These are phyloP conservation scores for Cryptomyrus ogoouensis DNA, from an alignment of 2,113 vertebrate species.

Conservation along the genomic window DNA sequence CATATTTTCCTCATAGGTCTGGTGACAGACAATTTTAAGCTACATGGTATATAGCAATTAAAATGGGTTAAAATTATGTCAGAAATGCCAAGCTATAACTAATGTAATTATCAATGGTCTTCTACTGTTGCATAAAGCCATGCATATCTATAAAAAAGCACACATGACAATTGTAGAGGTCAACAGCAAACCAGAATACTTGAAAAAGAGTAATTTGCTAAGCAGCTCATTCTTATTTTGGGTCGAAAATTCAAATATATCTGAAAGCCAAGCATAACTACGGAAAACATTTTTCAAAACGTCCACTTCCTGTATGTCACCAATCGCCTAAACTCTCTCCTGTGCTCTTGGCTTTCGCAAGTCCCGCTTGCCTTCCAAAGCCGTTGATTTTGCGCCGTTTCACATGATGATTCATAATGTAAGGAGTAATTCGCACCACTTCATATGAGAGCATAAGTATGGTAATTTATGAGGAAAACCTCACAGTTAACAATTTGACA, in stretches of 20 bases:
- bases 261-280: neutral
- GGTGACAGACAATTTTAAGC: neutral
- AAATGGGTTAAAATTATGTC: neutral
- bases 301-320: neutral
- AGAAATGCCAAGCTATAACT: neutral
- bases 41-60: neutral
- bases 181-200: neutral
- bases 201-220: neutral
- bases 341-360: neutral
- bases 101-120: neutral
- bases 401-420: neutral
- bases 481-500: constrained; percentile 1
- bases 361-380: neutral
- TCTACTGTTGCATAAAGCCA: neutral
- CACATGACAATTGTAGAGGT: neutral
- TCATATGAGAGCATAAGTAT: constrained; percentile 3
- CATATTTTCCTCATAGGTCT: neutral
- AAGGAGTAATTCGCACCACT: neutral
- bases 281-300: neutral
- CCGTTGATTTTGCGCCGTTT: neutral
- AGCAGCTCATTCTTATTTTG: neutral
- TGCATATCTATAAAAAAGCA: neutral
- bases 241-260: neutral
- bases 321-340: neutral
- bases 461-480: constrained; percentile 6